These are phyloP conservation scores for Exocentrus adspersus DNA, from an alignment of 2,888 invertebrate genomes.

Conservation along the genomic window DNA sequence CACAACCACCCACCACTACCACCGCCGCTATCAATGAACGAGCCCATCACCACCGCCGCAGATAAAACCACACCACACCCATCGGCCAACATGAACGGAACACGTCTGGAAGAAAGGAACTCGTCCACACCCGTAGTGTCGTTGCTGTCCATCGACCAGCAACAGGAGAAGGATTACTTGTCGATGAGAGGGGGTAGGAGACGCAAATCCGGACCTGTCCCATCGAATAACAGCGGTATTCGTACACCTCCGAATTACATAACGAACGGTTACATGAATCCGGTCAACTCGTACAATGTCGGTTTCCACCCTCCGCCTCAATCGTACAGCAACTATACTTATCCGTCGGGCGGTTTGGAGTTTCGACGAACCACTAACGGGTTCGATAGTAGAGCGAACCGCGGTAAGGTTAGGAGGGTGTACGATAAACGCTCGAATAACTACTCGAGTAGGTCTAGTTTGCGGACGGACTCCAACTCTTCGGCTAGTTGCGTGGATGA, in stretches of 20 bases:
- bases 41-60: constrained; percentile 21
- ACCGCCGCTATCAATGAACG: constrained; percentile 19
- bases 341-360: constrained; percentile 15
- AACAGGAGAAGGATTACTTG: constrained; percentile 59
- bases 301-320: constrained; percentile 22
- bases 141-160: constrained; percentile 58
- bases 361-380: constrained; percentile 33
- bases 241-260: constrained; percentile 17
- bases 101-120: constrained; percentile 45
- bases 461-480: constrained; percentile 56
- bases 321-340: constrained; percentile 3
- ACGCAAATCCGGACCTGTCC: constrained; percentile 43
- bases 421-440: constrained; percentile 40
- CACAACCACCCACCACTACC: constrained; percentile 26
- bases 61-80: constrained; percentile 8
- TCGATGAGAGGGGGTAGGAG: constrained; percentile 62
- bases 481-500: constrained; percentile 52
- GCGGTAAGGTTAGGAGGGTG: constrained; percentile 21
- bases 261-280: constrained; percentile 32
- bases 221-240: constrained; percentile 13
- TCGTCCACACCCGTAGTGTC: constrained; percentile 61
- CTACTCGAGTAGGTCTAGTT: constrained; percentile 49
- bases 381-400: constrained; percentile 26
- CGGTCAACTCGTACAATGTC: constrained; percentile 10
- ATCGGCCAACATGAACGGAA: constrained; percentile 14